Evolutionary conservation across 2,113 vertebrate species (phyloP).

Genomic region (Strix aluco): DNA sequence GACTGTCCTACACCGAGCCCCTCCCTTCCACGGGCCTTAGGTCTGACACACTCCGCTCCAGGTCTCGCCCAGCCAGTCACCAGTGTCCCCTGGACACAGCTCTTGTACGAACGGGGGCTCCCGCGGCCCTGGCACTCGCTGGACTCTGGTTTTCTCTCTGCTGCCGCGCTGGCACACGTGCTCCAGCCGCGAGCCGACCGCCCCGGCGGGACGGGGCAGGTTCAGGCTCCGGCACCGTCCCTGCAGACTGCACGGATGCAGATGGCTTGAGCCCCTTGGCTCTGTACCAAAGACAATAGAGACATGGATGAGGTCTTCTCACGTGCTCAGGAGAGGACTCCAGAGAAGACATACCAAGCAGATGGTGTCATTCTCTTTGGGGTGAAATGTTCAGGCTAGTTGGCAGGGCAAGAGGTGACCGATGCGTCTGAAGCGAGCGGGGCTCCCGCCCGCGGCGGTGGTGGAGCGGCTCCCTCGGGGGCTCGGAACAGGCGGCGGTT

Average conservation of each 20-base stretch:
- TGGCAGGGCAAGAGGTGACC: neutral
- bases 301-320: neutral
- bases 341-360: neutral
- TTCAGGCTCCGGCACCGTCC: neutral
- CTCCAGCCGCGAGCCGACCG: fast-evolving
- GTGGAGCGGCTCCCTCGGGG: neutral
- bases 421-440: fast-evolving
- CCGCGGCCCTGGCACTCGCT: neutral
- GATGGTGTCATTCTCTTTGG: neutral
- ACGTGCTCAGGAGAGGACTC: neutral
- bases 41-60: neutral
- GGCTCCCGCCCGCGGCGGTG: neutral
- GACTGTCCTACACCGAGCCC: fast-evolving
- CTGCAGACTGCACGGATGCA: neutral
- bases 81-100: neutral
- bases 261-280: neutral
- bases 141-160: neutral
- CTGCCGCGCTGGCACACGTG: neutral
- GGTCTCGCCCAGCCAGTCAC: neutral
- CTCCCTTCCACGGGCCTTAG: neutral
- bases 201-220: neutral
- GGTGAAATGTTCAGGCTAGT: neutral
- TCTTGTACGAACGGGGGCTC: neutral
- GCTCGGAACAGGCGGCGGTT: neutral
- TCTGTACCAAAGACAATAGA: neutral